Evolutionary conservation across 2,113 vertebrate species (phyloP).

Genomic region (Hoplias malabaricus): DNA sequence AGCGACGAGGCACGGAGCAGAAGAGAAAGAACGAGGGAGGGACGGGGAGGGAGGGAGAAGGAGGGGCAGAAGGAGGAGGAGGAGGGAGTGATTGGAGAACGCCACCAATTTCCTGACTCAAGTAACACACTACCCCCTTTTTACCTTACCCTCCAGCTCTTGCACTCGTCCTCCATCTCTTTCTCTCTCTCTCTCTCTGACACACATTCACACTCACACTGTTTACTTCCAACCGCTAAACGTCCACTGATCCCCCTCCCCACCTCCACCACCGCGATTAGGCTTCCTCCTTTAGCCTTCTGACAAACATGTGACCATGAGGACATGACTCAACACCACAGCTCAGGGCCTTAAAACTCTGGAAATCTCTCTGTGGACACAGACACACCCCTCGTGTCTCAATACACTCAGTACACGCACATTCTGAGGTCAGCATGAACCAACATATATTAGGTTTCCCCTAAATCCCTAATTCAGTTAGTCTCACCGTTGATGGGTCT

Average conservation of each 20-base stretch:
- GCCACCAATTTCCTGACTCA: conserved; percentile 15
- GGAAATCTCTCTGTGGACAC: not conserved
- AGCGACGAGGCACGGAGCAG: conserved; percentile 26
- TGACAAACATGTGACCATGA: conserved; percentile 52
- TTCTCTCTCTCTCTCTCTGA: conserved; percentile 4
- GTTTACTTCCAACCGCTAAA: conserved; percentile 31
- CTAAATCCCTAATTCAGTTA: too few relatives aligned
- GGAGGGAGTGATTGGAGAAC: conserved; percentile 43
- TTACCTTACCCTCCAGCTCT: conserved; percentile 16
- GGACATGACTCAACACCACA: conserved; percentile 51
- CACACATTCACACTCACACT: conserved; percentile 26
- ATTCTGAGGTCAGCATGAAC: too few relatives aligned
- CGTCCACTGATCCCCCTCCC: conserved; percentile 30
- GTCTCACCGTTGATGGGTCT: too few relatives aligned
- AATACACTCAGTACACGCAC: not conserved
- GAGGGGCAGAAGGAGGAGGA: conserved; percentile 21
- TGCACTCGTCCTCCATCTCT: conserved; percentile 11
- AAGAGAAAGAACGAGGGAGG: conserved; percentile 30
- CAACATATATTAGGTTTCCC: too few relatives aligned
- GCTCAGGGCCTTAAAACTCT: conserved; percentile 20
- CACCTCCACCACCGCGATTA: conserved; percentile 11
- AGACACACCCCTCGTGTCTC: not conserved
- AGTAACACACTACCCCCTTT: conserved; percentile 5
- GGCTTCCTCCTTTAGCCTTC: conserved; percentile 51
- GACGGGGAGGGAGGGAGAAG: conserved; percentile 10